Evolutionary conservation across 2,113 vertebrate genomes (phyloP).

Genomic region (Takifugu bimaculatus): DNA sequence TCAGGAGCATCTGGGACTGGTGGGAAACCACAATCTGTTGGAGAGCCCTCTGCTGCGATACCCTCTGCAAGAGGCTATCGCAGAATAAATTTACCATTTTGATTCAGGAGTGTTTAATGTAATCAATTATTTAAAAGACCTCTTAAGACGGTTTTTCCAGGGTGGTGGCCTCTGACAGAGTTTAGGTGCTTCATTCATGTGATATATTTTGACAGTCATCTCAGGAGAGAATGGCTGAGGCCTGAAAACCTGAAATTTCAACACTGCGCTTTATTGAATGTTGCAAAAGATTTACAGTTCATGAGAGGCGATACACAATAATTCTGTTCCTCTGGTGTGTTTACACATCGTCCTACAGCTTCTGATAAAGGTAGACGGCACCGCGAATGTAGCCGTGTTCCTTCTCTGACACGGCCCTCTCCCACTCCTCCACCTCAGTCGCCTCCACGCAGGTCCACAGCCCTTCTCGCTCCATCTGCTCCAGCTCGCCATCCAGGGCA

Average conservation of each 20-base stretch:
- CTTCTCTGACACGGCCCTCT: conserved; percentile 72
- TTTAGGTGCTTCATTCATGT: too few species aligned
- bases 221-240: too few species aligned
- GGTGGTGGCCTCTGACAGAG: too few species aligned
- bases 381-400: conserved; percentile 81
- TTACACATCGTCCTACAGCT: conserved; percentile 18
- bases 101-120: too few species aligned
- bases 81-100: too few species aligned
- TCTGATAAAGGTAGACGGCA: conserved; percentile 80
- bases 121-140: too few species aligned
- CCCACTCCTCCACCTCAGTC: conserved; percentile 78
- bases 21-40: conserved; percentile 23
- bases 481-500: conserved; percentile 68
- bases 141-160: too few species aligned
- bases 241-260: too few species aligned
- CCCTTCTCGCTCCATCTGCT: conserved; percentile 70
- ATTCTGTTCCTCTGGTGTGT: not conserved
- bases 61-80: too few species aligned
- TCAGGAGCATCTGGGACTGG: not conserved
- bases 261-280: too few species aligned
- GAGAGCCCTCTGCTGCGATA: not conserved
- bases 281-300: not conserved
- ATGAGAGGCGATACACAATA: not conserved
- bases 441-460: conserved; percentile 72
- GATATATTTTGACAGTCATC: too few species aligned